These are phyloP conservation scores for Petrocephalus microphthalmus DNA, from an alignment of 2,113 vertebrate species.

Conservation along the genomic window DNA sequence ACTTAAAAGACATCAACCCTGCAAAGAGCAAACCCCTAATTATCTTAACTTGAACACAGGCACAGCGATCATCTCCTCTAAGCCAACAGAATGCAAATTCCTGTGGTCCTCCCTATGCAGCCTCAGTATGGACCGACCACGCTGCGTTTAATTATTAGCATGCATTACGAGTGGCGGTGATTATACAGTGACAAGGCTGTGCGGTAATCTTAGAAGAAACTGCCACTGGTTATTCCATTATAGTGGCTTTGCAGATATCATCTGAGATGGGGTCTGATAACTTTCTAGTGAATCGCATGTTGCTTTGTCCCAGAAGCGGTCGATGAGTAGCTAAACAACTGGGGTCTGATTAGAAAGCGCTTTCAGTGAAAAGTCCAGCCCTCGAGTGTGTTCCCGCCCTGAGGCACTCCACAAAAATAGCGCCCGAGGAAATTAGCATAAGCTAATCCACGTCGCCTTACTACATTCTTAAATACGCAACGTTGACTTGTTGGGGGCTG, in stretches of 20 bases:
- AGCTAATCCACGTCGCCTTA: not conserved
- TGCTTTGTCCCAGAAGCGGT: not conserved
- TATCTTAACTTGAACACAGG: slow-evolving; percentile 38
- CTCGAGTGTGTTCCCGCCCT: not conserved
- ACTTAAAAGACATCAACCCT: slow-evolving; percentile 42
- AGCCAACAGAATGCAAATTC: not conserved
- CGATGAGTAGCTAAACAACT: not conserved
- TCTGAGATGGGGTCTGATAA: not conserved
- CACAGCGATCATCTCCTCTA: not conserved
- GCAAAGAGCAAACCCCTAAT: slow-evolving; percentile 44
- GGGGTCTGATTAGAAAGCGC: not conserved
- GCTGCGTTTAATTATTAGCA: not conserved
- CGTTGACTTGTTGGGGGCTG: not conserved
- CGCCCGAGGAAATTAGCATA: not conserved
- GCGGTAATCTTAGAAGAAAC: not conserved
- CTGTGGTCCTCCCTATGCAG: not conserved
- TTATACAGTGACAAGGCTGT: not conserved
- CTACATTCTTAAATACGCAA: not conserved
- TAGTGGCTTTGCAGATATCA: not conserved
- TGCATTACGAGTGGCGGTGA: not conserved
- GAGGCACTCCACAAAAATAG: not conserved
- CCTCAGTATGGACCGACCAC: not conserved
- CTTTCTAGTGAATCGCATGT: not conserved
- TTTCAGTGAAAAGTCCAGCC: not conserved
- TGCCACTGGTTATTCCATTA: not conserved